Percentiles rank a stretch among this genome's conserved stretches.
Evolutionary conservation across 2,797 vertebrate species (phyloP).

Genomic region (Myripristis jacobus): DNA sequence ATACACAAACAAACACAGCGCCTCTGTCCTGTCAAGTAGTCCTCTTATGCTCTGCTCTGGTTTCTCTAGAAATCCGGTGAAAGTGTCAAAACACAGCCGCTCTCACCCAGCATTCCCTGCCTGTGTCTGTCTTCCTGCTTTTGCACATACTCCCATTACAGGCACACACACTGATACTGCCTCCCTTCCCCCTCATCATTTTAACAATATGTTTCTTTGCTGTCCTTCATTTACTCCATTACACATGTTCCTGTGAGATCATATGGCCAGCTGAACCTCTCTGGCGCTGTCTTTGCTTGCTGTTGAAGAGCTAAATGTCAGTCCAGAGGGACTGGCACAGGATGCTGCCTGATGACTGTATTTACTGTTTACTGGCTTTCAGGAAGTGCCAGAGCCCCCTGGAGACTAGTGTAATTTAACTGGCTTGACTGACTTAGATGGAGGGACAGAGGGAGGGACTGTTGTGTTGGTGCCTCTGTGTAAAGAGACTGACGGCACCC

Average conservation of each 20-base stretch:
- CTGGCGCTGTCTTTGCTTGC: not conserved
- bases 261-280: too few relatives aligned
- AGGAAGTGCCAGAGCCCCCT: conserved; percentile 78
- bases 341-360: conserved; percentile 69
- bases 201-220: not conserved
- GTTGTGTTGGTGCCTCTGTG: conserved; percentile 52
- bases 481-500: conserved; percentile 38
- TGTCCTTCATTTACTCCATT: conserved; percentile 17
- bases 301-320: conserved; percentile 12
- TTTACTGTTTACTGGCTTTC: conserved; percentile 73
- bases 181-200: not conserved
- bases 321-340: conserved; percentile 57
- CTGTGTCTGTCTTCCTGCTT: not conserved
- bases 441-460: conserved; percentile 13
- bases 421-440: conserved; percentile 39
- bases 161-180: not conserved
- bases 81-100: not conserved
- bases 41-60: not conserved
- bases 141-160: not conserved
- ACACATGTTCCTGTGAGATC: conserved; percentile 9
- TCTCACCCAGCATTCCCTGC: not conserved
- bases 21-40: not conserved
- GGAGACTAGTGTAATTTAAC: conserved; percentile 61
- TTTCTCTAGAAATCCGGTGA: not conserved
- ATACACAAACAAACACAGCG: not conserved